Evolutionary conservation across 2,888 invertebrate genomes (phyloP).

Genomic region (Ophion obscuratus): DNA sequence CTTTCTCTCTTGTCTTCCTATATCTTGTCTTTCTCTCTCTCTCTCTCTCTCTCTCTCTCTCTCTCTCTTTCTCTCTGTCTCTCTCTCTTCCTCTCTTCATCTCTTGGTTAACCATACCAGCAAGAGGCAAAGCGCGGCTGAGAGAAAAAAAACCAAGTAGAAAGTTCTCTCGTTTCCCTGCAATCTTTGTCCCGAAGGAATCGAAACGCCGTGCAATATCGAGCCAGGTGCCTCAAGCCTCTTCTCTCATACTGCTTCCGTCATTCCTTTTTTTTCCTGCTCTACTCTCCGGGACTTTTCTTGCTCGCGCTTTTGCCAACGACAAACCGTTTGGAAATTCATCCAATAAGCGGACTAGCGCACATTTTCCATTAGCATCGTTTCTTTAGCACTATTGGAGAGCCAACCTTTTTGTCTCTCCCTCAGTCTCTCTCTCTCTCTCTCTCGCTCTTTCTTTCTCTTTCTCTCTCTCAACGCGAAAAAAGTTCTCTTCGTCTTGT

Average conservation of each 20-base stretch:
- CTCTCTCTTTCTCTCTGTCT: constrained; percentile 15
- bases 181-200: constrained; percentile 64
- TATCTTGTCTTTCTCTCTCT: not conserved
- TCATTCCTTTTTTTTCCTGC: constrained; percentile 23
- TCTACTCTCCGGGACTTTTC: constrained; percentile 55
- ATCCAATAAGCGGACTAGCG: constrained; percentile 69
- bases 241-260: constrained; percentile 23
- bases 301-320: constrained; percentile 53
- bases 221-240: constrained; percentile 49
- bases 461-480: not conserved
- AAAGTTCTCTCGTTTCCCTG: constrained; percentile 63
- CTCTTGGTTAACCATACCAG: constrained; percentile 41
- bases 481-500: constrained; percentile 26
- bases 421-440: constrained; percentile 6
- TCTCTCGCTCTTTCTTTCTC: constrained; percentile 1
- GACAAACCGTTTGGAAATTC: constrained; percentile 74
- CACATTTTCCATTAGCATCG: constrained; percentile 67
- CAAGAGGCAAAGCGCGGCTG: constrained; percentile 48
- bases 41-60: not conserved
- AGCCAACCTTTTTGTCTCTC: constrained; percentile 1
- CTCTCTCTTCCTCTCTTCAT: constrained; percentile 12
- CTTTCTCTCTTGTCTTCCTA: not conserved
- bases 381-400: constrained; percentile 38
- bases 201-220: constrained; percentile 66
- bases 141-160: constrained; percentile 56